phyloP scores from a whole-genome alignment of 2,888 invertebrate species.

The Eudemis profundana region DNA sequence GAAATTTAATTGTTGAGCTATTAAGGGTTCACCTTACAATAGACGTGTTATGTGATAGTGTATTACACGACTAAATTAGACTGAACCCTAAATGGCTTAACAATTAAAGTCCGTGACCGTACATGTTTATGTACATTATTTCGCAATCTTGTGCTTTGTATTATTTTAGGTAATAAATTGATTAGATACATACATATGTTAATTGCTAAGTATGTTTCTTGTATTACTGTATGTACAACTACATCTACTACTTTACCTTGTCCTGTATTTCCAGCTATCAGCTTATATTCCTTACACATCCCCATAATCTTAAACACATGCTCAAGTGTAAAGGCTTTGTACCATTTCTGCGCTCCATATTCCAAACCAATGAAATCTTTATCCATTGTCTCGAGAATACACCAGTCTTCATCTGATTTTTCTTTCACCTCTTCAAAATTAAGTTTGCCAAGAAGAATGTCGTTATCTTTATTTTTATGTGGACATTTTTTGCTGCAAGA shows the following conservation, averaged over 20 bases:
- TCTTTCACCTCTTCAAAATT: slow-evolving; percentile 44
- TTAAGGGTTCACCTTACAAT: too few relatives aligned
- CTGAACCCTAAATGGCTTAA: too few relatives aligned
- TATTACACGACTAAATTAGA: too few relatives aligned
- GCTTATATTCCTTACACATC: slow-evolving; percentile 78
- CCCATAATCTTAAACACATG: slow-evolving; percentile 81
- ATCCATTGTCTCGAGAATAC: slow-evolving; percentile 51
- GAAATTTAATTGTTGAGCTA: too few relatives aligned
- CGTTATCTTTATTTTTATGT: slow-evolving; percentile 21
- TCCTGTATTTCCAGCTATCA: slow-evolving; percentile 91
- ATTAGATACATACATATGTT: too few relatives aligned
- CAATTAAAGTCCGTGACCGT: too few relatives aligned
- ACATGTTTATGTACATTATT: too few relatives aligned
- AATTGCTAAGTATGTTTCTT: background rate
- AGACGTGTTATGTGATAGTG: too few relatives aligned
- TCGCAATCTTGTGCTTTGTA: too few relatives aligned
- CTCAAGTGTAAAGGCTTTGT: slow-evolving; percentile 75
- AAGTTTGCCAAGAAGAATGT: slow-evolving; percentile 23
- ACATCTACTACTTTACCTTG: slow-evolving; percentile 82
- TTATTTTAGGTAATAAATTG: too few relatives aligned
- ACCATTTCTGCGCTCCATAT: slow-evolving; percentile 76
- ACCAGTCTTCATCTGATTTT: slow-evolving; percentile 56
- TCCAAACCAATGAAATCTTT: slow-evolving; percentile 62
- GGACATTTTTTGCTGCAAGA: slow-evolving; percentile 36
- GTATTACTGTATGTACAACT: background rate